These are phyloP conservation scores for Euleptes europaea DNA, from an alignment of 2,113 vertebrate species.

Conservation along the genomic window DNA sequence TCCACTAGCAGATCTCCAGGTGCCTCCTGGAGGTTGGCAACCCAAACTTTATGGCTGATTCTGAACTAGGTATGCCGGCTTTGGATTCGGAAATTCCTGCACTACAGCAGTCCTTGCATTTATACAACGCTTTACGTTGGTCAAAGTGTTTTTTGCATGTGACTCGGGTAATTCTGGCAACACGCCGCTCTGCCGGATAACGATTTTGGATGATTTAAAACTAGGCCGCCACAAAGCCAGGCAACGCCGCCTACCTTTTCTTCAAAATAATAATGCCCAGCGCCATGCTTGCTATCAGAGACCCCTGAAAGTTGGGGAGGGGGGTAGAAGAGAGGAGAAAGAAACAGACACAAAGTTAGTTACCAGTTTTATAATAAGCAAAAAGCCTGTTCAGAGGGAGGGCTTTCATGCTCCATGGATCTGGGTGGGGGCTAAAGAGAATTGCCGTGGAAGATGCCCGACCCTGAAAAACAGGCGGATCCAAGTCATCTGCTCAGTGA, in stretches of 20 bases:
- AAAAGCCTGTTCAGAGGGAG: not conserved
- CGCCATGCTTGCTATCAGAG: slow-evolving; percentile 96
- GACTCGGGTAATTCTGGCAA: not conserved
- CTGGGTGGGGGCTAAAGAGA: too few species aligned
- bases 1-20: too few species aligned
- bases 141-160: too few species aligned
- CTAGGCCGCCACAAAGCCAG: not conserved
- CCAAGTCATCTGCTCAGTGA: not conserved
- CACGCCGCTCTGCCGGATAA: not conserved
- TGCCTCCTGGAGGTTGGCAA: too few species aligned
- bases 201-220: fast-evolving
- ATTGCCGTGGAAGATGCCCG: not conserved
- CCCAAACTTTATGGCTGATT: too few species aligned
- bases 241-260: slow-evolving; percentile 82
- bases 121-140: too few species aligned
- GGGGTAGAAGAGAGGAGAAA: not conserved
- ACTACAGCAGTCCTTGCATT: too few species aligned
- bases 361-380: fast-evolving
- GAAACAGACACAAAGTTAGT: not conserved
- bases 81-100: too few species aligned
- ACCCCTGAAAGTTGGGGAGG: slow-evolving; percentile 80
- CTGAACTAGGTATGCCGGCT: too few species aligned
- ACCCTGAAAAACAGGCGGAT: not conserved
- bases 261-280: slow-evolving; percentile 94
- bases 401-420: too few species aligned